phyloP scores from a whole-genome alignment of 2,888 invertebrate genomes.

The Poecilus cupreus region DNA sequence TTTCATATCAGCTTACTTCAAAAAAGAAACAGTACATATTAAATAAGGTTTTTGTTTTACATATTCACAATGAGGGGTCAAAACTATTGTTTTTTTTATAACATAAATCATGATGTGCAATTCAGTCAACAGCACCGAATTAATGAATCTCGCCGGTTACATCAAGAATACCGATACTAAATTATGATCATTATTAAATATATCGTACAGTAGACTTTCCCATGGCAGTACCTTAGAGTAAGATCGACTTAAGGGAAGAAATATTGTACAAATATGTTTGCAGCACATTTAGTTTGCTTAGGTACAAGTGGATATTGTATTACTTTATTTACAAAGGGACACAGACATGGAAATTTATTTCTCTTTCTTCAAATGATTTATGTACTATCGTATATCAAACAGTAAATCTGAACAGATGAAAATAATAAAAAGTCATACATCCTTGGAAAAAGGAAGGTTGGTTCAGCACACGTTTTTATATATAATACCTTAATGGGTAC shows the following conservation, averaged over 20 bases:
- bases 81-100: constrained; percentile 38
- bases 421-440: too few relatives aligned
- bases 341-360: background rate
- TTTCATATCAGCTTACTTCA: constrained; percentile 47
- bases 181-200: constrained; percentile 51
- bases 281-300: constrained; percentile 51
- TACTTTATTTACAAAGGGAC: background rate
- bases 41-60: constrained; percentile 37
- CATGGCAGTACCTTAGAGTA: constrained; percentile 58
- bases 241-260: constrained; percentile 53
- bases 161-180: constrained; percentile 51
- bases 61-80: constrained; percentile 45
- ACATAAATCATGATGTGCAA: constrained; percentile 41
- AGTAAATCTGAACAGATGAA: too few relatives aligned
- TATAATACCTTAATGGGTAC: too few relatives aligned
- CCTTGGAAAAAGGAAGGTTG: too few relatives aligned
- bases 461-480: too few relatives aligned
- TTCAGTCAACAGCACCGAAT: constrained; percentile 13
- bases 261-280: constrained; percentile 54
- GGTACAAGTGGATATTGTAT: constrained; percentile 46
- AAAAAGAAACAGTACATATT: constrained; percentile 54
- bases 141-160: background rate
- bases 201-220: constrained; percentile 41
- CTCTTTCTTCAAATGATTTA: too few relatives aligned
- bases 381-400: too few relatives aligned